These are phyloP conservation scores for Danaus melanippus DNA, from an alignment of 1,140 invertebrate species.

Conservation along the genomic window DNA sequence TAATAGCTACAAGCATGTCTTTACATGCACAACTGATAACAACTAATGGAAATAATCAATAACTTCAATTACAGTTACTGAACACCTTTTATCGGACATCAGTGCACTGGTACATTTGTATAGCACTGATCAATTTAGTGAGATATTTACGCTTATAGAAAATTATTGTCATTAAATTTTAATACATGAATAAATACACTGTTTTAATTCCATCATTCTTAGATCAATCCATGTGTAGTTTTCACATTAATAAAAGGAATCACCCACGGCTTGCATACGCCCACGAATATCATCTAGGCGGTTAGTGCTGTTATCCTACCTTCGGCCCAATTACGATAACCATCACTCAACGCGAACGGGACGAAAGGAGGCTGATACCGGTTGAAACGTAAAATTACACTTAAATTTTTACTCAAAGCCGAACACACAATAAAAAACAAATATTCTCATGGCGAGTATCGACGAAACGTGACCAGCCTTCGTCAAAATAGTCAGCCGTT, in stretches of 20 bases:
- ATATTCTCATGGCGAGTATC: conserved; percentile 70
- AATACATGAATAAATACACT: too few relatives aligned
- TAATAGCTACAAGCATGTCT: conserved; percentile 51
- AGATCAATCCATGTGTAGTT: too few relatives aligned
- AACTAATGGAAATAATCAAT: conserved; percentile 60
- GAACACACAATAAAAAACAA: conserved; percentile 68
- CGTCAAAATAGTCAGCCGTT: conserved; percentile 67
- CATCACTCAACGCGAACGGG: conserved; percentile 69
- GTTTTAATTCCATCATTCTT: too few relatives aligned
- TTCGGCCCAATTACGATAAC: conserved; percentile 68
- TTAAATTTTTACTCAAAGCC: conserved; percentile 65
- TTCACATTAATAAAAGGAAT: too few relatives aligned
- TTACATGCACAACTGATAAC: conserved; percentile 59
- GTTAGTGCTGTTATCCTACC: conserved; percentile 50
- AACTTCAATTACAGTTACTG: conserved; percentile 49
- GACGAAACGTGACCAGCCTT: conserved; percentile 69
- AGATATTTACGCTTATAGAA: too few relatives aligned
- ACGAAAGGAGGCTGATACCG: conserved; percentile 68
- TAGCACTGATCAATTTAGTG: conserved; percentile 16
- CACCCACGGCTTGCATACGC: conserved; percentile 27
- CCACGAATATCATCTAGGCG: conserved; percentile 39
- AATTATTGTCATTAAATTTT: too few relatives aligned
- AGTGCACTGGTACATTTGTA: conserved; percentile 32
- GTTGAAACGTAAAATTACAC: conserved; percentile 69
- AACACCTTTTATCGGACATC: conserved; percentile 47